phyloP scores from a whole-genome alignment of 2,888 invertebrate species.

The Sialis lutaria region DNA sequence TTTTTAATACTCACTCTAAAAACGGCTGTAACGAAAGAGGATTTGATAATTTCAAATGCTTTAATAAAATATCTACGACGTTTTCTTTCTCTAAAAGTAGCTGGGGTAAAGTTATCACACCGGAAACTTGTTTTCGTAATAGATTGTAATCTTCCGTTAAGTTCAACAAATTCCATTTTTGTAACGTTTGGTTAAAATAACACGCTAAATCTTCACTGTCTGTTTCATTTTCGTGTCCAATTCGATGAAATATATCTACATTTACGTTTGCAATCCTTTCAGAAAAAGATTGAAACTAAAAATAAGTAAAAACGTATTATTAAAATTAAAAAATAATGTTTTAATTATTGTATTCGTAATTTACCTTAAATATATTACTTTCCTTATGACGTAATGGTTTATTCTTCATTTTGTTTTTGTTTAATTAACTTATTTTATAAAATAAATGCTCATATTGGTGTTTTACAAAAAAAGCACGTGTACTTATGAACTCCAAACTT shows the following conservation, averaged over 20 bases:
- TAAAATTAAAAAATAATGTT: background rate
- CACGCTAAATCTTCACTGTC: slow-evolving; percentile 52
- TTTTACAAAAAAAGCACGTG: too few relatives aligned
- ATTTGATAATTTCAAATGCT: slow-evolving; percentile 55
- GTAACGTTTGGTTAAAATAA: slow-evolving; percentile 62
- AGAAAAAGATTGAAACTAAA: slow-evolving; percentile 72
- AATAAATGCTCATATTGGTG: too few relatives aligned
- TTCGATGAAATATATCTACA: slow-evolving; percentile 72
- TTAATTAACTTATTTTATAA: too few relatives aligned
- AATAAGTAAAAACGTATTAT: slow-evolving; percentile 2
- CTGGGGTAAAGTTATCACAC: slow-evolving; percentile 69
- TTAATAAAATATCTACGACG: slow-evolving; percentile 52
- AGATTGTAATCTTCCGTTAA: slow-evolving; percentile 63
- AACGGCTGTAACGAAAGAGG: slow-evolving; percentile 61
- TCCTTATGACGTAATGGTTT: slow-evolving; percentile 58
- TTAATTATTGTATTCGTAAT: slow-evolving; percentile 6
- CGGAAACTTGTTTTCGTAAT: slow-evolving; percentile 57
- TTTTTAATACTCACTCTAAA: slow-evolving; percentile 52
- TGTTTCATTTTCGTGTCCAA: slow-evolving; percentile 55
- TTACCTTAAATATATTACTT: slow-evolving; percentile 61
- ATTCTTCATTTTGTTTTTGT: slow-evolving; percentile 38
- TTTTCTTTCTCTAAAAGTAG: slow-evolving; percentile 63
- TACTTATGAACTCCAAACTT: too few relatives aligned
- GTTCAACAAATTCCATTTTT: slow-evolving; percentile 83
- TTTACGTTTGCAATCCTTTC: slow-evolving; percentile 75